These are phyloP conservation scores for Trissolcus japonicus DNA, from an alignment of 2,888 invertebrate genomes.

Conservation along the genomic window DNA sequence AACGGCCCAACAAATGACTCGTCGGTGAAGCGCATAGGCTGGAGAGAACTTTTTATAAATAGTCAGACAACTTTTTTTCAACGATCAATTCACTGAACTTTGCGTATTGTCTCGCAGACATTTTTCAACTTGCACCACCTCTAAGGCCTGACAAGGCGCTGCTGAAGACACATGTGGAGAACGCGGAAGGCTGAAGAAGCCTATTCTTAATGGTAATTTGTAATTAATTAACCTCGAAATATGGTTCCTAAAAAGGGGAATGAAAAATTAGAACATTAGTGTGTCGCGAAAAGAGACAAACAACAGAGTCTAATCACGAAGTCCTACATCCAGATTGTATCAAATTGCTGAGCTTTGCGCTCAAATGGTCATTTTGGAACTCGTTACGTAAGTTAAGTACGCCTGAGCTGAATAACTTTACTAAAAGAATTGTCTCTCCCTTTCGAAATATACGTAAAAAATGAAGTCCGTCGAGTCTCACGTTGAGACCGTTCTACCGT, in stretches of 20 bases:
- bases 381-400: constrained; percentile 48
- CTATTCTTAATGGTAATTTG: constrained; percentile 41
- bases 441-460: constrained; percentile 38
- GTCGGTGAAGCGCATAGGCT: no score
- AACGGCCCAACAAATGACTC: constrained; percentile 1
- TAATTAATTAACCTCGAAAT: not conserved
- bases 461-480: constrained; percentile 49
- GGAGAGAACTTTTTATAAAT: not conserved
- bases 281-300: not conserved
- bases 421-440: constrained; percentile 38
- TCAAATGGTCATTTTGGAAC: constrained; percentile 40
- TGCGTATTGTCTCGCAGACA: not conserved
- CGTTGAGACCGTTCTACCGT: constrained; percentile 23
- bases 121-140: not conserved
- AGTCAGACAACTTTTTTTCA: not conserved
- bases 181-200: constrained; percentile 16
- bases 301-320: not conserved
- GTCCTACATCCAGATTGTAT: not conserved
- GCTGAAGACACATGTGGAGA: constrained; percentile 28
- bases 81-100: not conserved
- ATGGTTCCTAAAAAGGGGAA: not conserved
- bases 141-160: constrained; percentile 11
- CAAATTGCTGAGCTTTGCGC: not conserved
- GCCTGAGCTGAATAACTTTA: constrained; percentile 30
- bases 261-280: not conserved